Evolutionary conservation across 1,140 invertebrate genomes (phyloP).

Genomic region (Meloidogyne chitwoodi): DNA sequence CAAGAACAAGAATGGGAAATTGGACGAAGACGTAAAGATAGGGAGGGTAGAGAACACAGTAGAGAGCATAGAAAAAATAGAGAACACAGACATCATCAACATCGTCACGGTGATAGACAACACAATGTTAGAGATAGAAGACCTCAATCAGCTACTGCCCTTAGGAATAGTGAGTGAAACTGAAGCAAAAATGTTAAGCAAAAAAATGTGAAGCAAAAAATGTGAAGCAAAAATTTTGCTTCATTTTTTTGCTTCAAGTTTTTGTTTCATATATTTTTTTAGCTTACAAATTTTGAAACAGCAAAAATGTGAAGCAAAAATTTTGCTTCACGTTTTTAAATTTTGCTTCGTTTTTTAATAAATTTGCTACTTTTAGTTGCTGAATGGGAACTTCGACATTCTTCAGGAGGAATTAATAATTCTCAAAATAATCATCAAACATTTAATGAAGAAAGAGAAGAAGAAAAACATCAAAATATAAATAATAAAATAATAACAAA

Average conservation of each 20-base stretch:
- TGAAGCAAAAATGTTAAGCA: background rate
- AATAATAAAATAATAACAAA: slow-evolving; percentile 9
- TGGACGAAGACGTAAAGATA: slow-evolving; percentile 1
- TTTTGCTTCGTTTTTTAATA: background rate
- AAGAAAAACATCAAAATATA: too few relatives aligned
- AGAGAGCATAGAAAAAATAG: slow-evolving; percentile 1
- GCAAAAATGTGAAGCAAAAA: background rate
- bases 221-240: background rate
- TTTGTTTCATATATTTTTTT: background rate
- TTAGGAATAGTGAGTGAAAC: slow-evolving; percentile 33
- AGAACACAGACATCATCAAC: slow-evolving; percentile 15
- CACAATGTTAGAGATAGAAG: slow-evolving; percentile 18
- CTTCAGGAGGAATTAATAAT: slow-evolving; percentile 16
- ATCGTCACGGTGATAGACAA: slow-evolving; percentile 6
- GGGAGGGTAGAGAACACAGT: slow-evolving; percentile 4
- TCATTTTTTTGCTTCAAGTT: background rate
- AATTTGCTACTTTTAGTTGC: slow-evolving; percentile 11
- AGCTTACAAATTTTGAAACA: background rate
- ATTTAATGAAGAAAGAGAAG: slow-evolving; percentile 7
- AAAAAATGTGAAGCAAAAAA: too few relatives aligned
- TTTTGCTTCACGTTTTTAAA: too few relatives aligned
- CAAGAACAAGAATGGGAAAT: slow-evolving; percentile 22
- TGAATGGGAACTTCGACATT: slow-evolving; percentile 21
- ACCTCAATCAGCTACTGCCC: slow-evolving; percentile 38
- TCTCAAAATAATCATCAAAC: background rate